A percentile compares a stretch with the other conserved stretches of the same genome.
phyloP scores from a whole-genome alignment of 2,888 invertebrate genomes.

The Stenurella melanura region DNA sequence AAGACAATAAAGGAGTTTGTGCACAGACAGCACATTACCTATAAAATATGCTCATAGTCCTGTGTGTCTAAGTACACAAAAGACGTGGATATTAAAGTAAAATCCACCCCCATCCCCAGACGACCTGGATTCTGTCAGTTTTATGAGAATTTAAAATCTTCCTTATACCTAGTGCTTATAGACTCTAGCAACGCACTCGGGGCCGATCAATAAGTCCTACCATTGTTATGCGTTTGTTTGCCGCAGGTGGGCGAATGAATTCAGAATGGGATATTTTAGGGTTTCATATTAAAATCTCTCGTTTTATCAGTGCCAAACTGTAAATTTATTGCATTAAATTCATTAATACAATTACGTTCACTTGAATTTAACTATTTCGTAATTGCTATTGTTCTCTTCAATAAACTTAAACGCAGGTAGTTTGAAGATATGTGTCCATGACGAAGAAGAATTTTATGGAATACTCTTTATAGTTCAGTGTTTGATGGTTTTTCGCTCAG shows the following conservation, averaged over 20 bases:
- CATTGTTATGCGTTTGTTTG: slow-evolving; percentile 38
- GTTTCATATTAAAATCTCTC: not conserved
- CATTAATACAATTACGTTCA: not conserved
- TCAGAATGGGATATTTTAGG: slow-evolving; percentile 16
- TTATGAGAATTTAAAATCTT: slow-evolving; percentile 68
- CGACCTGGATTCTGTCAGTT: slow-evolving; percentile 64
- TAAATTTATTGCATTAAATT: not conserved
- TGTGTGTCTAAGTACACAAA: slow-evolving; percentile 50
- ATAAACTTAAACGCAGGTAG: no score
- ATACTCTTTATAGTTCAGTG: no score
- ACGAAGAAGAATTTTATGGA: no score
- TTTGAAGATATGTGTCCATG: no score
- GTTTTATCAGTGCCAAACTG: not conserved
- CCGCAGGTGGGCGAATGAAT: slow-evolving; percentile 32
- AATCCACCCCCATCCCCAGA: slow-evolving; percentile 55
- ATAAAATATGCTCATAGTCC: slow-evolving; percentile 27
- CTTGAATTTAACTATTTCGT: no score
- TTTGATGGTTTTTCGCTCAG: no score
- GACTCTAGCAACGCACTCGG: slow-evolving; percentile 65
- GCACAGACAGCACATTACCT: slow-evolving; percentile 31
- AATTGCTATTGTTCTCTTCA: no score
- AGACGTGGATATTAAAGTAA: slow-evolving; percentile 60
- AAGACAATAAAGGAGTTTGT: slow-evolving; percentile 34
- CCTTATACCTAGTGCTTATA: slow-evolving; percentile 64
- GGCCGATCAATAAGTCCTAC: slow-evolving; percentile 63